Conservation (phyloP, 2,113 vertebrate genomes). For the Gymnorhina tibicen region DNA sequence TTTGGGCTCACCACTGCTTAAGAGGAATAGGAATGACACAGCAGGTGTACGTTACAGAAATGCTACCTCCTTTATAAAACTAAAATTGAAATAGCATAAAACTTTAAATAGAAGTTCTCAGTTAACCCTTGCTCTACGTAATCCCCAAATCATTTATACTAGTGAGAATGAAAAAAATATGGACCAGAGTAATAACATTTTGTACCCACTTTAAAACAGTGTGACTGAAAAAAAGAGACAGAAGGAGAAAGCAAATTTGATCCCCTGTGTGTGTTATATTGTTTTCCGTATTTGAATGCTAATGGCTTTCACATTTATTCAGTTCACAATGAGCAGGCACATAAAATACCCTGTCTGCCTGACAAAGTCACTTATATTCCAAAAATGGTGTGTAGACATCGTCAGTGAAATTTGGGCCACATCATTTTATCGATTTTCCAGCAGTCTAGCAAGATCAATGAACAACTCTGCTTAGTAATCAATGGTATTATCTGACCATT, state of each 20-base stretch:
- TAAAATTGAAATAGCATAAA: not conserved
- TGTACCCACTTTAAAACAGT: not conserved
- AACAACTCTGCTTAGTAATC: not conserved
- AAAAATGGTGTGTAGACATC: not conserved
- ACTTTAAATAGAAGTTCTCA: not conserved
- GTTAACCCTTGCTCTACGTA: not conserved
- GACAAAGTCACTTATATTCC: not conserved
- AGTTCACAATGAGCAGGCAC: not conserved
- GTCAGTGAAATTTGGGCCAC: slow-evolving; percentile 1
- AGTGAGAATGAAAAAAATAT: not conserved
- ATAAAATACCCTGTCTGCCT: not conserved
- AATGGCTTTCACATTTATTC: not conserved
- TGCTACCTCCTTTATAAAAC: not conserved
- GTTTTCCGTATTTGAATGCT: not conserved
- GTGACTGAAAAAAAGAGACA: not conserved
- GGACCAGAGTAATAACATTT: not conserved
- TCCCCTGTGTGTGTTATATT: not conserved
- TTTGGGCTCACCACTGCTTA: not conserved
- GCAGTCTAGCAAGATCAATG: slow-evolving; percentile 27
- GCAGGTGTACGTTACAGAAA: not conserved
- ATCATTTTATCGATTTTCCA: slow-evolving; percentile 24
- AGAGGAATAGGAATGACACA: not conserved
- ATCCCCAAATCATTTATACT: not conserved
- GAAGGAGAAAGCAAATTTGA: not conserved
- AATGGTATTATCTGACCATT: slow-evolving; percentile 26